Evolutionary conservation across 2,797 vertebrate genomes (phyloP).

Genomic region (Melanotaenia boesemani): DNA sequence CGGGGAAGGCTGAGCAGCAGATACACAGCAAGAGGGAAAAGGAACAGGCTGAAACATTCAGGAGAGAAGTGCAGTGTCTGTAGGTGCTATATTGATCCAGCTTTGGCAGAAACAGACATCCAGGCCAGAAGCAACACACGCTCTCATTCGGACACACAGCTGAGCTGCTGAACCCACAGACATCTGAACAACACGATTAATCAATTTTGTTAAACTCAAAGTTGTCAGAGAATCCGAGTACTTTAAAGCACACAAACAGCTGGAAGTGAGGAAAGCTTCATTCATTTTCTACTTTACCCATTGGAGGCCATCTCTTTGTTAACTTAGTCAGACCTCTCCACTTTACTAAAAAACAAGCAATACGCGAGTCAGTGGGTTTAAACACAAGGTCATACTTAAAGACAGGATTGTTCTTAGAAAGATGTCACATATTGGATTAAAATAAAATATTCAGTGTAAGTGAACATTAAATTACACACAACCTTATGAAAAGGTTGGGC

Average conservation of each 20-base stretch:
- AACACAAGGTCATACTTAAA: neutral
- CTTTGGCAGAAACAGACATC: slow-evolving; percentile 66
- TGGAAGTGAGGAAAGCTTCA: neutral
- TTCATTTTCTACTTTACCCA: neutral
- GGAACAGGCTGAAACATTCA: slow-evolving; percentile 50
- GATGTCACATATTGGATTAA: neutral
- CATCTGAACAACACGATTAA: slow-evolving; percentile 30
- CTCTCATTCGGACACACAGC: slow-evolving; percentile 46
- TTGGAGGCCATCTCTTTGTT: neutral
- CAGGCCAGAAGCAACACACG: slow-evolving; percentile 52
- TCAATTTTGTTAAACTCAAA: slow-evolving; percentile 17
- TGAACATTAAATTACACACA: neutral
- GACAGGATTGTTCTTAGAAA: neutral
- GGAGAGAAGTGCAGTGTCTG: slow-evolving; percentile 54
- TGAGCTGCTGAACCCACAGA: slow-evolving; percentile 34
- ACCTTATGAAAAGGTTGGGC: too few relatives aligned
- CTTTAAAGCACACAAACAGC: neutral
- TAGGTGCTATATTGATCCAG: slow-evolving; percentile 67
- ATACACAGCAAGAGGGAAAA: slow-evolving; percentile 26
- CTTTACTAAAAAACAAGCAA: neutral
- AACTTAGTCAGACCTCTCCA: neutral
- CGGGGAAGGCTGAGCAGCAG: slow-evolving; percentile 29
- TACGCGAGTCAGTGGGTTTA: neutral
- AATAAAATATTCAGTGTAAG: neutral
- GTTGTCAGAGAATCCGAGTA: neutral